phyloP scores from a whole-genome alignment of 2,797 vertebrate genomes.

The Neostethus bicornis region DNA sequence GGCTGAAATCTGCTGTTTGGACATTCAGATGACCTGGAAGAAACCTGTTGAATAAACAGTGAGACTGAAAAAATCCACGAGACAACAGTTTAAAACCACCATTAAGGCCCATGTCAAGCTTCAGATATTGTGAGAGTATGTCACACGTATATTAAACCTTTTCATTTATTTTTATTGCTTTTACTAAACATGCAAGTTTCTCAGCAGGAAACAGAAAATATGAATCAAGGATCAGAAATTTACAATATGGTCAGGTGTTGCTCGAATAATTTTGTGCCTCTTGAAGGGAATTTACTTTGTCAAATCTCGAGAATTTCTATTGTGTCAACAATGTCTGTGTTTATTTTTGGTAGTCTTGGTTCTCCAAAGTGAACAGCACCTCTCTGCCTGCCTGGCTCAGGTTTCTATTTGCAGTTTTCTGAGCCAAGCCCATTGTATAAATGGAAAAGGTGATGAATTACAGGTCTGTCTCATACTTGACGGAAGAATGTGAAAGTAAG shows the following conservation, averaged over 20 bases:
- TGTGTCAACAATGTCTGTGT: constrained; percentile 65
- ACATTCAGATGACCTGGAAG: not conserved
- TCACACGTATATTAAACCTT: not conserved
- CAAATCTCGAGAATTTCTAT: constrained; percentile 26
- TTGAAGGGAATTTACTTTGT: constrained; percentile 21
- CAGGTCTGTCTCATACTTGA: constrained; percentile 51
- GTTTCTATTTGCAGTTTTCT: constrained; percentile 32
- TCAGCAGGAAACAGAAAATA: not conserved
- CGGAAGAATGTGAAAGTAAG: constrained; percentile 28
- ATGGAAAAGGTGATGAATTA: constrained; percentile 35
- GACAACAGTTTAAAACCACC: not conserved
- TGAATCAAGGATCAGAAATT: not conserved
- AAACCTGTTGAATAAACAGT: not conserved
- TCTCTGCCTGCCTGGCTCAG: not conserved
- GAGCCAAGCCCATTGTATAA: constrained; percentile 25
- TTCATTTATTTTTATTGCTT: not conserved
- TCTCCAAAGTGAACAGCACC: constrained; percentile 12
- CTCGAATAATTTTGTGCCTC: constrained; percentile 19
- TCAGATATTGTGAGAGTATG: not conserved
- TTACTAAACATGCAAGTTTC: not conserved
- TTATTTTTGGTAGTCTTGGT: constrained; percentile 44
- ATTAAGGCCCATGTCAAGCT: not conserved
- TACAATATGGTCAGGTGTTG: constrained; percentile 1
- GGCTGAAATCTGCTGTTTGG: not conserved
- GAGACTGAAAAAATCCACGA: too few relatives aligned